phyloP scores from a whole-genome alignment of 2,113 vertebrate species.

The Chunga burmeisteri region DNA sequence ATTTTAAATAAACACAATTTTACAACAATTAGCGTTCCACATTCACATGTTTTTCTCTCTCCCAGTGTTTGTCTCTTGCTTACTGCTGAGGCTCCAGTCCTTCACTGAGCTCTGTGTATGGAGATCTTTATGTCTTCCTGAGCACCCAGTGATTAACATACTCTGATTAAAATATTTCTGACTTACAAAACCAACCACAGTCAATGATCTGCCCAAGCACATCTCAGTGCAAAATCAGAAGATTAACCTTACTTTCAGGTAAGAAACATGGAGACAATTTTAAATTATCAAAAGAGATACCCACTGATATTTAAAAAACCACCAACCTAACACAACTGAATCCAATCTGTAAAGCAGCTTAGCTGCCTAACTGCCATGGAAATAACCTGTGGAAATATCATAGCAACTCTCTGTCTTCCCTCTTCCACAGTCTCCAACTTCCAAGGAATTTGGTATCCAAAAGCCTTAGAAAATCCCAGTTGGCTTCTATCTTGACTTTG shows the following conservation, averaged over 20 bases:
- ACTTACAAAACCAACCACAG: not conserved
- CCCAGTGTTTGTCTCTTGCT: not conserved
- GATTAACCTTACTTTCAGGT: not conserved
- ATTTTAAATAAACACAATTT: not conserved
- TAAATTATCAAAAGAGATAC: not conserved
- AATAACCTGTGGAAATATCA: not conserved
- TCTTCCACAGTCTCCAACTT: not conserved
- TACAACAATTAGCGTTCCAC: not conserved
- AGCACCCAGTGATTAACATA: not conserved
- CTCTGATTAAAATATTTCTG: not conserved
- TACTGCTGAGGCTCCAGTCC: no score
- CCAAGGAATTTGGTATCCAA: not conserved
- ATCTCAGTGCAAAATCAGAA: not conserved
- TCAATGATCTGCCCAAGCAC: not conserved
- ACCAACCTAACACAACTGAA: not conserved
- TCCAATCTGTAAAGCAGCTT: not conserved
- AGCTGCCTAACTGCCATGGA: not conserved
- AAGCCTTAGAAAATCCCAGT: not conserved
- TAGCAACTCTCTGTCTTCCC: not conserved
- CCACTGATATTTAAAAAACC: not conserved
- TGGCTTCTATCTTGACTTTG: not conserved
- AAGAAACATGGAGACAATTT: not conserved
- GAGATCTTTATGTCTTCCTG: not conserved
- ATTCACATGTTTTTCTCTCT: not conserved
- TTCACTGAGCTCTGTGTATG: not conserved